These are phyloP conservation scores for Felis chaus DNA, from an alignment of 2,113 vertebrate species.

Conservation along the genomic window DNA sequence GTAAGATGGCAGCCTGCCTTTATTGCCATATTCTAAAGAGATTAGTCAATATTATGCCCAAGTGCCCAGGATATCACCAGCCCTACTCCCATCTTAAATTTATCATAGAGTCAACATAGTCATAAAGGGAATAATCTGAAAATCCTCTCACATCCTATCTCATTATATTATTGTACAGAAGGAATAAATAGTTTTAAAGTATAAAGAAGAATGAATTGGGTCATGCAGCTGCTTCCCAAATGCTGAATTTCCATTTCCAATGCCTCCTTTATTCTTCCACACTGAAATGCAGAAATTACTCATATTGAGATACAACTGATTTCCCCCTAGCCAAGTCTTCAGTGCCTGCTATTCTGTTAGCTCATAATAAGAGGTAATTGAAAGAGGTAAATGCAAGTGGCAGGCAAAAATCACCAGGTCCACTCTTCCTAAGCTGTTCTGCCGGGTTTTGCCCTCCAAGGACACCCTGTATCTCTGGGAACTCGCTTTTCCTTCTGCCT, in stretches of 20 bases:
- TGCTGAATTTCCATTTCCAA: slow-evolving; percentile 29
- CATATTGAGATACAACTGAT: not conserved
- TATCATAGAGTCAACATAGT: slow-evolving; percentile 28
- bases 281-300: slow-evolving; percentile 31
- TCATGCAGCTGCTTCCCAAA: slow-evolving; percentile 43
- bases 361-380: not conserved
- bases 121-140: slow-evolving; percentile 33
- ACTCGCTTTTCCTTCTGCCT: not conserved
- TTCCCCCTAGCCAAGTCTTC: not conserved
- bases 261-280: slow-evolving; percentile 30
- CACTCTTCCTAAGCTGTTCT: not conserved
- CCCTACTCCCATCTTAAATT: slow-evolving; percentile 15
- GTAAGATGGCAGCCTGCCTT: not conserved
- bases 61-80: not conserved
- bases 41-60: not conserved
- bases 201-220: slow-evolving; percentile 45
- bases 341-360: slow-evolving; percentile 44
- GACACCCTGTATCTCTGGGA: not conserved
- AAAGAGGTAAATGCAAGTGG: not conserved
- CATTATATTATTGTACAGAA: slow-evolving; percentile 53
- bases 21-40: slow-evolving; percentile 29
- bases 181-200: slow-evolving; percentile 46
- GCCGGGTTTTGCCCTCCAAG: not conserved
- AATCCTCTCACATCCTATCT: not conserved
- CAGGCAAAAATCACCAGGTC: not conserved